phyloP scores from a whole-genome alignment of 2,888 invertebrate species.

The Rhagium mordax region DNA sequence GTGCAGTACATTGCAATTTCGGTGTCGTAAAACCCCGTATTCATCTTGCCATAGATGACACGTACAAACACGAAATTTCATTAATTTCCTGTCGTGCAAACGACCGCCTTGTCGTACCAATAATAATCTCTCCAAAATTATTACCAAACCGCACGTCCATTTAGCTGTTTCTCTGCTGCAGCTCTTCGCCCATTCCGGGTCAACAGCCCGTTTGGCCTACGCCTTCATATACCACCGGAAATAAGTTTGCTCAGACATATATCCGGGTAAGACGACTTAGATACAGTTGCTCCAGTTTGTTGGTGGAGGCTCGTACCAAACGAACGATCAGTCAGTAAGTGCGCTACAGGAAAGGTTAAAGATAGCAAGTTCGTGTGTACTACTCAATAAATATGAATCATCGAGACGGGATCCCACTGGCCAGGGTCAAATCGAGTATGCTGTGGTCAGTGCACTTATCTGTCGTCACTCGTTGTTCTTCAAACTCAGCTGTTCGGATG shows the following conservation, averaged over 20 bases:
- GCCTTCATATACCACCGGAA: neutral
- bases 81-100: too few relatives aligned
- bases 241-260: neutral
- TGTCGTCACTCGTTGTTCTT: constrained; percentile 39
- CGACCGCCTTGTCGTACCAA: too few relatives aligned
- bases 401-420: constrained; percentile 34
- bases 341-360: constrained; percentile 12
- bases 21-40: too few relatives aligned
- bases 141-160: neutral
- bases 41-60: too few relatives aligned
- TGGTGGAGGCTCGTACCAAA: too few relatives aligned
- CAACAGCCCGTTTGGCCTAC: too few relatives aligned
- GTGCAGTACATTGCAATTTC: too few relatives aligned
- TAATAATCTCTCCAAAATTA: too few relatives aligned
- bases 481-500: constrained; percentile 32
- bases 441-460: constrained; percentile 49
- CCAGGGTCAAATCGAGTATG: constrained; percentile 43
- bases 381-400: constrained; percentile 25
- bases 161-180: too few relatives aligned
- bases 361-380: constrained; percentile 20
- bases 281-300: too few relatives aligned
- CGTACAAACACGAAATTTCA: too few relatives aligned
- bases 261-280: neutral
- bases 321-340: neutral
- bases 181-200: too few relatives aligned